A percentile compares a stretch with the other conserved stretches of the same genome.
Conservation (phyloP, 2,113 vertebrate genomes). For the Psilopogon haemacephalus region DNA sequence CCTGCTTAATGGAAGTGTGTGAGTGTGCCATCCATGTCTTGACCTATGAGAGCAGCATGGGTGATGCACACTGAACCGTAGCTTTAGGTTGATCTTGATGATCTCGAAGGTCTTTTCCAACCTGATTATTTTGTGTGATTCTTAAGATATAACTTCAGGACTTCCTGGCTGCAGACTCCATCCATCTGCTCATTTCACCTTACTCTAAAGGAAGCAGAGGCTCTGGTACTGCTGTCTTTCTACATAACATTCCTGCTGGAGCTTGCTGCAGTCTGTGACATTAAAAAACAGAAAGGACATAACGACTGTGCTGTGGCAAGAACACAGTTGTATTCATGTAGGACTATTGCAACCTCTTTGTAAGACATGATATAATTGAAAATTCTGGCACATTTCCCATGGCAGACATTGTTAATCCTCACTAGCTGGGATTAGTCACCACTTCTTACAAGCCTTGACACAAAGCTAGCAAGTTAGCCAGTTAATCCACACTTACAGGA, state of each 20-base stretch:
- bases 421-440: conserved; percentile 69
- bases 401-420: conserved; percentile 66
- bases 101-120: too few relatives aligned
- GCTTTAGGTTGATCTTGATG: not conserved
- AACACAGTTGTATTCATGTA: not conserved
- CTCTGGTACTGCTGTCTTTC: not conserved
- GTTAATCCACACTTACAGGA: conserved; percentile 57
- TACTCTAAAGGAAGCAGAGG: not conserved
- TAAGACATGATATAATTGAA: conserved; percentile 61
- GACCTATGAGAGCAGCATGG: not conserved
- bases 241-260: not conserved
- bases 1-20: not conserved
- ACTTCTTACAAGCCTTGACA: conserved; percentile 66
- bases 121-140: not conserved
- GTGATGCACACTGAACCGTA: fast-evolving
- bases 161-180: not conserved
- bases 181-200: not conserved
- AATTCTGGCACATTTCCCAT: conserved; percentile 60
- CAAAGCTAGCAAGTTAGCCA: conserved; percentile 65
- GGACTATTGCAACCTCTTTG: conserved; percentile 16
- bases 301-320: not conserved
- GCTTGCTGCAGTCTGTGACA: not conserved
- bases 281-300: not conserved
- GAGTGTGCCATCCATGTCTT: fast-evolving
- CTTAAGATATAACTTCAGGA: not conserved